These are phyloP conservation scores for Malacosoma neustria DNA, from an alignment of 2,888 invertebrate genomes.

Conservation along the genomic window DNA sequence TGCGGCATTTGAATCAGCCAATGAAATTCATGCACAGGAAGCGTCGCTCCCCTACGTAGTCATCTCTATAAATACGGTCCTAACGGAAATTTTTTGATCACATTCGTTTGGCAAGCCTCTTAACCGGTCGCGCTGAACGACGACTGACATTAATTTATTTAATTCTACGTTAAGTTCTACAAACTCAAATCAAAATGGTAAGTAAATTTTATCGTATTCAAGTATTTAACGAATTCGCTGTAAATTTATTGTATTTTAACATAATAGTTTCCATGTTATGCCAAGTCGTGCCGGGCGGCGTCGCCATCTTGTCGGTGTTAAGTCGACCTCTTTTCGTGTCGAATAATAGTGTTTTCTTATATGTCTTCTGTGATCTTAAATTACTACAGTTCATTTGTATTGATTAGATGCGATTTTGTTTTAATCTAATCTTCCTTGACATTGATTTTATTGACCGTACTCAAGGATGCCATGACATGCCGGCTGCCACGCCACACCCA, in stretches of 20 bases:
- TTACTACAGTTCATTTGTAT: neutral
- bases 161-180: constrained; percentile 59
- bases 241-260: constrained; percentile 4
- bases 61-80: constrained; percentile 72
- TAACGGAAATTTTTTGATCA: constrained; percentile 59
- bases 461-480: constrained; percentile 27
- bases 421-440: neutral
- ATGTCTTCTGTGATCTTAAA: constrained; percentile 1
- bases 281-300: constrained; percentile 33
- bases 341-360: neutral
- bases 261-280: constrained; percentile 8
- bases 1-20: constrained; percentile 61
- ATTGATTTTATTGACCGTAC: constrained; percentile 10
- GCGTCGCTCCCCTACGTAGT: constrained; percentile 69
- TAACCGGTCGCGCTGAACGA: constrained; percentile 78
- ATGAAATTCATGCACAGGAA: constrained; percentile 45
- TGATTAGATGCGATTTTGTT: neutral
- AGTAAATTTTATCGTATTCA: constrained; percentile 33
- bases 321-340: constrained; percentile 18
- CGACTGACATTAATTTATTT: constrained; percentile 69
- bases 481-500: constrained; percentile 23
- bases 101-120: constrained; percentile 82
- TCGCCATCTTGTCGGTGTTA: constrained; percentile 56
- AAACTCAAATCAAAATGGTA: constrained; percentile 69
- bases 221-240: constrained; percentile 8